phyloP scores from a whole-genome alignment of 2,113 vertebrate species.

The Campylomormyrus tamandua region DNA sequence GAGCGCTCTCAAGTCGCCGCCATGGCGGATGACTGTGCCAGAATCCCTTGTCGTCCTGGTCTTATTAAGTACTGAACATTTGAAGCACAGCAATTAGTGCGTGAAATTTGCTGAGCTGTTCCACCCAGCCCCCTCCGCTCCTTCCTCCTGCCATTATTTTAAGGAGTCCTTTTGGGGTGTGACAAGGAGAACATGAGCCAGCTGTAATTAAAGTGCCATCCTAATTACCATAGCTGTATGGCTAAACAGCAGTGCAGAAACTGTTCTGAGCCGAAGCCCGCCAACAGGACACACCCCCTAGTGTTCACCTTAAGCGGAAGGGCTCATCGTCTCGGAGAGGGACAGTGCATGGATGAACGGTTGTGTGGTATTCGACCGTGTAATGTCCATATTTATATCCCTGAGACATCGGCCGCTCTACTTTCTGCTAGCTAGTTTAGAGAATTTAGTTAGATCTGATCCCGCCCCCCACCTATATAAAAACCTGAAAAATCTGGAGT shows the following conservation, averaged over 20 bases:
- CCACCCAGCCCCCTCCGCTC: not conserved
- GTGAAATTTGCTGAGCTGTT: not conserved
- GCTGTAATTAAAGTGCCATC: not conserved
- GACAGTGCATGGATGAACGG: not conserved
- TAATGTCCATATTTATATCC: not conserved
- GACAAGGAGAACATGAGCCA: not conserved
- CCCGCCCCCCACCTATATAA: not conserved
- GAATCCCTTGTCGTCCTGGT: not conserved
- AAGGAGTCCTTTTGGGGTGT: not conserved
- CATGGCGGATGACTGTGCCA: not conserved
- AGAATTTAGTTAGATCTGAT: not conserved
- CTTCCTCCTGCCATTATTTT: not conserved
- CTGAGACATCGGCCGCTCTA: not conserved
- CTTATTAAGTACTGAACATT: not conserved
- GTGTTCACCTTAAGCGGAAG: not conserved
- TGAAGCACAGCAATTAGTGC: not conserved
- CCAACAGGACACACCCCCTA: not conserved
- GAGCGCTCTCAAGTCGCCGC: not conserved
- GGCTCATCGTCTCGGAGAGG: not conserved
- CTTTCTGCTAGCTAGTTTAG: not conserved
- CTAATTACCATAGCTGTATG: not conserved
- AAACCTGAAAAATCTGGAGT: not conserved
- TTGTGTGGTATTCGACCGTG: not conserved
- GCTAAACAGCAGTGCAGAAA: not conserved
- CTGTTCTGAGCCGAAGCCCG: not conserved